Conservation (phyloP, 1,140 invertebrate genomes). For the Drosophila lacteicornis region DNA sequence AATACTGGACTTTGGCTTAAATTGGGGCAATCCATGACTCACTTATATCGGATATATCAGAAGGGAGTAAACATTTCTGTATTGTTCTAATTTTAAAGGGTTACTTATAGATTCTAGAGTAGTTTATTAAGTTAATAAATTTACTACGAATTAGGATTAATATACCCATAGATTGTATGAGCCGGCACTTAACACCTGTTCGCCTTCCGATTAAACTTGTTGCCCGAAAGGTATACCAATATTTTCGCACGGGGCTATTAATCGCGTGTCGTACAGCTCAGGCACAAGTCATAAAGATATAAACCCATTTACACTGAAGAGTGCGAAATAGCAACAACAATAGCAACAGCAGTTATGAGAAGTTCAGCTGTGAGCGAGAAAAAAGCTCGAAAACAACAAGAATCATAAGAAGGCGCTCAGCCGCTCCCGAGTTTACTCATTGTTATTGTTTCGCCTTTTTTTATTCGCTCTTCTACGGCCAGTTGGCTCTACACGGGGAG, state of each 20-base stretch:
- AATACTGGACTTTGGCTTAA: background rate
- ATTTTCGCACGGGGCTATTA: constrained; percentile 50
- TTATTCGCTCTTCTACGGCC: constrained; percentile 18
- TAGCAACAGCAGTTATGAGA: constrained; percentile 26
- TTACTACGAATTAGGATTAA: background rate
- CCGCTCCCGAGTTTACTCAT: constrained; percentile 55
- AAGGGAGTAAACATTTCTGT: background rate
- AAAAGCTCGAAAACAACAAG: constrained; percentile 14
- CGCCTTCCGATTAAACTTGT: constrained; percentile 1
- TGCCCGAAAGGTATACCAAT: constrained; percentile 28
- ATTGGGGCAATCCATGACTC: constrained; percentile 1
- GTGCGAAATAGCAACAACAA: constrained; percentile 28
- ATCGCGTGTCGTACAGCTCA: constrained; percentile 60
- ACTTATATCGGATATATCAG: background rate
- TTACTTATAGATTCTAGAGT: background rate
- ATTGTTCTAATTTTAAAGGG: no score
- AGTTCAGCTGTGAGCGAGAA: constrained; percentile 16
- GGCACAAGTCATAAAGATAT: constrained; percentile 69
- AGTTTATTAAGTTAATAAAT: no score
- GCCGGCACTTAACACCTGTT: background rate
- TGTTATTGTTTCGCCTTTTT: constrained; percentile 56
- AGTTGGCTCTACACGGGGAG: background rate
- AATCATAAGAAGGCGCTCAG: constrained; percentile 54
- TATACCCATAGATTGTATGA: background rate
- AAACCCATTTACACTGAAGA: constrained; percentile 62